A percentile compares a stretch with the other conserved stretches of the same genome.
phyloP scores from a whole-genome alignment of 2,888 invertebrate genomes.

The Tiliacea citrago region DNA sequence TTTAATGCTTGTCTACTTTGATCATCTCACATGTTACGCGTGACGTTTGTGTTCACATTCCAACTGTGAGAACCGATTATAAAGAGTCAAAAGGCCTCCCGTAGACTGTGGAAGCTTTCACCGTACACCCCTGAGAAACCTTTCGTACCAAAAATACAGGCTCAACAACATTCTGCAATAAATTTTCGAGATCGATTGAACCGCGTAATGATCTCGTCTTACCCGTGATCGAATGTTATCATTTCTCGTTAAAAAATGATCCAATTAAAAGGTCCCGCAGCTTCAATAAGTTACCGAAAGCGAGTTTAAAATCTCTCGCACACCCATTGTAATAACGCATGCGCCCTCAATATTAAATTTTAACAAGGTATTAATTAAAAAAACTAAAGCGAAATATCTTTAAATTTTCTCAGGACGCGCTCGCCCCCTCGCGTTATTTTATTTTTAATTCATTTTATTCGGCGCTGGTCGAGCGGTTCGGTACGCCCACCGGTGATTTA shows the following conservation, averaged over 20 bases:
- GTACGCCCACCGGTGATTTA: conserved; percentile 90
- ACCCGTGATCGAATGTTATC: conserved; percentile 84
- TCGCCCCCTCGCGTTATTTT: conserved; percentile 87
- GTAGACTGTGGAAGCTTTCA: conserved; percentile 44
- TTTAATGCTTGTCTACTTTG: conserved; percentile 78
- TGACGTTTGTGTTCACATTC: conserved; percentile 71
- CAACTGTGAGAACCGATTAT: conserved; percentile 68
- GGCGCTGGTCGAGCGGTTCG: conserved; percentile 86
- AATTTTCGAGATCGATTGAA: conserved; percentile 76
- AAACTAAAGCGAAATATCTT: conserved; percentile 90
- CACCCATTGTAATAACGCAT: conserved; percentile 90
- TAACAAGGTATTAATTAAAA: conserved; percentile 91
- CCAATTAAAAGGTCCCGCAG: conserved; percentile 86
- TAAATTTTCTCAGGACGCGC: conserved; percentile 89
- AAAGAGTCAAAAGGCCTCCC: conserved; percentile 60
- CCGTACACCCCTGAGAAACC: conserved; percentile 42
- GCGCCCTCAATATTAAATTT: conserved; percentile 90
- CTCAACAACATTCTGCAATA: conserved; percentile 57
- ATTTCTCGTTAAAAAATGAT: conserved; percentile 89
- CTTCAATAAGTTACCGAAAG: conserved; percentile 89
- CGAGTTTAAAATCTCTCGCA: conserved; percentile 88
- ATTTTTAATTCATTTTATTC: conserved; percentile 91
- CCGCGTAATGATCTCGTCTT: conserved; percentile 78
- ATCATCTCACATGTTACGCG: conserved; percentile 67
- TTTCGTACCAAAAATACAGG: conserved; percentile 36